Conservation (phyloP, 1,140 invertebrate species). For the Penaeus vannamei region DNA sequence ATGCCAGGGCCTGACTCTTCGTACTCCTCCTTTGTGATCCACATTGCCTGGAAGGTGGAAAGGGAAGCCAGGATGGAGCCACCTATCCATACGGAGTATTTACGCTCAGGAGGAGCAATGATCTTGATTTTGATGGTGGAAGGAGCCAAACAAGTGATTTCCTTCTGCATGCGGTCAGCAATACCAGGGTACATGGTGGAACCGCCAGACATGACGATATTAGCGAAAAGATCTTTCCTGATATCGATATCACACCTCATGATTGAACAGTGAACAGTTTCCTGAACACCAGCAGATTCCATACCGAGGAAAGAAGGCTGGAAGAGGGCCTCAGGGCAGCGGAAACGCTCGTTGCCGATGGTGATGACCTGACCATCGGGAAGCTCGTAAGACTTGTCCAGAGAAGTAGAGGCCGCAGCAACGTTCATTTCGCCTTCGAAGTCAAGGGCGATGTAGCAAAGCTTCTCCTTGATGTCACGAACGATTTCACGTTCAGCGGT, state of each 20-base stretch:
- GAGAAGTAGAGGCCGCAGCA: no score
- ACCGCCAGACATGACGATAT: constrained; percentile 88
- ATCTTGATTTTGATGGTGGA: constrained; percentile 78
- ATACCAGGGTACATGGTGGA: constrained; percentile 87
- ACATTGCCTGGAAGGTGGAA: constrained; percentile 18
- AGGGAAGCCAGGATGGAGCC: not conserved
- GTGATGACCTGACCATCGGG: constrained; percentile 87
- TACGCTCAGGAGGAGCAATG: constrained; percentile 33
- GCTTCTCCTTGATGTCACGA: no score
- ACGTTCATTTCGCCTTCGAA: no score
- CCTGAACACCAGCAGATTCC: constrained; percentile 29
- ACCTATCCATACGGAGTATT: constrained; percentile 1
- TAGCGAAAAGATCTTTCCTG: constrained; percentile 83
- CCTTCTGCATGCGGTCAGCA: constrained; percentile 87
- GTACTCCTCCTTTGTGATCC: constrained; percentile 3
- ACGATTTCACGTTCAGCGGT: no score
- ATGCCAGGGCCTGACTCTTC: constrained; percentile 3
- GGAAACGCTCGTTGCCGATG: constrained; percentile 78
- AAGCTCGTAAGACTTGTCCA: constrained; percentile 94
- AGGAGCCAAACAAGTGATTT: constrained; percentile 82
- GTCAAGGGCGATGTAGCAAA: no score
- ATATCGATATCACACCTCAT: constrained; percentile 92
- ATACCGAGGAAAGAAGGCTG: constrained; percentile 36
- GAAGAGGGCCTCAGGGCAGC: constrained; percentile 75
- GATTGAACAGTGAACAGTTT: constrained; percentile 75